A percentile compares a stretch with the other conserved stretches of the same genome.
phyloP scores from a whole-genome alignment of 2,888 invertebrate genomes.

The Caenorhabditis sp. region DNA sequence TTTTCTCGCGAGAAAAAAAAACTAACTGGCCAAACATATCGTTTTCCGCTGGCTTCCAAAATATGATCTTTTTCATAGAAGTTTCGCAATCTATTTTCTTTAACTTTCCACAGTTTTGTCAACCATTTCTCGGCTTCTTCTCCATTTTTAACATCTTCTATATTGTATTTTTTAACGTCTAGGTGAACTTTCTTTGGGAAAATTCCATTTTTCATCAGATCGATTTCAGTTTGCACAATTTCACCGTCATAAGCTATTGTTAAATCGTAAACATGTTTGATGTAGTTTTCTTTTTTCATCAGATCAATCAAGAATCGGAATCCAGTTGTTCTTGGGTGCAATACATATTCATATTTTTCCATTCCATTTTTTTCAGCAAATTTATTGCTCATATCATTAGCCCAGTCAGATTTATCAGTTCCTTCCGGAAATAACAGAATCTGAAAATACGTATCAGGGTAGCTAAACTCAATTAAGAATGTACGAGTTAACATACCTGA shows the following conservation, averaged over 20 bases:
- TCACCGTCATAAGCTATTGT: slow-evolving; percentile 81
- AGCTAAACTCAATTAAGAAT: not conserved
- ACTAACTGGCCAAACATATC: slow-evolving; percentile 48
- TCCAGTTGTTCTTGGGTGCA: slow-evolving; percentile 88
- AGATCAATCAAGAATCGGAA: slow-evolving; percentile 74
- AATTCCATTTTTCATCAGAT: slow-evolving; percentile 77
- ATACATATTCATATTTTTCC: slow-evolving; percentile 78
- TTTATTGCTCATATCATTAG: slow-evolving; percentile 79
- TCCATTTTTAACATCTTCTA: slow-evolving; percentile 29
- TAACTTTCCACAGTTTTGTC: slow-evolving; percentile 70
- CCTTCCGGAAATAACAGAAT: slow-evolving; percentile 86
- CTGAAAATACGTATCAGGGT: slow-evolving; percentile 72
- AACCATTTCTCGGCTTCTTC: slow-evolving; percentile 70
- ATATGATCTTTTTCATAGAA: slow-evolving; percentile 28
- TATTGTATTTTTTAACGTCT: slow-evolving; percentile 42
- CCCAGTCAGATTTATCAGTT: slow-evolving; percentile 82
- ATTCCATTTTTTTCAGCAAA: slow-evolving; percentile 77
- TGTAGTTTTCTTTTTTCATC: slow-evolving; percentile 75
- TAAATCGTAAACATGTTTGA: slow-evolving; percentile 84
- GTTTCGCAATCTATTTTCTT: slow-evolving; percentile 70
- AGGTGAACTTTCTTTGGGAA: slow-evolving; percentile 76
- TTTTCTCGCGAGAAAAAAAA: too few relatives aligned
- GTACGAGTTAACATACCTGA: slow-evolving; percentile 68
- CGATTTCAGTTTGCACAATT: slow-evolving; percentile 81
- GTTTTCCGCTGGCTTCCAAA: slow-evolving; percentile 41